phyloP scores from a whole-genome alignment of 2,113 vertebrate species.

The Sialia sialis region DNA sequence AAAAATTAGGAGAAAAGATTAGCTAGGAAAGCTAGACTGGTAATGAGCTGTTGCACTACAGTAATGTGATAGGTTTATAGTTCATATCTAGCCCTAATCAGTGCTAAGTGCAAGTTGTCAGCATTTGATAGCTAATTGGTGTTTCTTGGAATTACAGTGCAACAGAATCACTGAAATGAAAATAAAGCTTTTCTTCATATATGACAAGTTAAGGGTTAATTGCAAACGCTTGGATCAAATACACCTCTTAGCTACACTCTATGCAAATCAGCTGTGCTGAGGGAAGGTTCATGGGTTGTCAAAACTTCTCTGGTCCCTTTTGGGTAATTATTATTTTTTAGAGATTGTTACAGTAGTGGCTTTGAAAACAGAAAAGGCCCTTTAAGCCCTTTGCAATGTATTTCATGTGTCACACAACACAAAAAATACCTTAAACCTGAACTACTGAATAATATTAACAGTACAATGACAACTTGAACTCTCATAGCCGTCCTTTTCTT shows the following conservation, averaged over 20 bases:
- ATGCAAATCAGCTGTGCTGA: background rate
- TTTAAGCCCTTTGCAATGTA: background rate
- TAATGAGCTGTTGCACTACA: conserved; percentile 40
- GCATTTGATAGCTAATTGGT: conserved; percentile 27
- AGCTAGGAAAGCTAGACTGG: background rate
- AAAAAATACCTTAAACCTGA: background rate
- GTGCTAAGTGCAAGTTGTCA: conserved; percentile 7
- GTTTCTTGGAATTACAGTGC: background rate
- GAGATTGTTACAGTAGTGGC: background rate
- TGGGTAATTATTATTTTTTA: background rate
- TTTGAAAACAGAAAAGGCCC: background rate
- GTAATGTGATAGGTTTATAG: conserved; percentile 31
- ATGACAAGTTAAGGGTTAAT: conserved; percentile 7
- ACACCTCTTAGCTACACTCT: background rate
- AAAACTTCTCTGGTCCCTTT: background rate
- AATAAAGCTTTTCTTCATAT: background rate
- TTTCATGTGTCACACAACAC: background rate
- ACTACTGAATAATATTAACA: background rate
- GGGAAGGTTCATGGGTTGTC: background rate
- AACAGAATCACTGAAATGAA: background rate
- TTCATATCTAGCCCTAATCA: conserved; percentile 41
- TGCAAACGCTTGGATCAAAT: background rate
- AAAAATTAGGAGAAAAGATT: conserved; percentile 50
- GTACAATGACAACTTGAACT: background rate
- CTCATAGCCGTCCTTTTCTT: background rate